phyloP scores from a whole-genome alignment of 2,113 vertebrate species.

The Dicerorhinus sumatrensis region DNA sequence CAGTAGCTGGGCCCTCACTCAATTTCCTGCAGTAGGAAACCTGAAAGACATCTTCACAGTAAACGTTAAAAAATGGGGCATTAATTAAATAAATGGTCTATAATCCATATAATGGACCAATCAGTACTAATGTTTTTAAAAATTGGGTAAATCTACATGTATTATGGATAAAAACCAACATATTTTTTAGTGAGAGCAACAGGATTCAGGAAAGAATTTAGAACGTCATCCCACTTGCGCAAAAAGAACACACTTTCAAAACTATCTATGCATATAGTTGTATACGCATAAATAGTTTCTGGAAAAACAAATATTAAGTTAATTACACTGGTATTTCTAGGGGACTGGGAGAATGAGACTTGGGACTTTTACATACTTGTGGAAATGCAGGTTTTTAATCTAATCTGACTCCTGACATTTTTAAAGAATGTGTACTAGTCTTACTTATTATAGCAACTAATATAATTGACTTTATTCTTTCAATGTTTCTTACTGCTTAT shows the following conservation, averaged over 20 bases:
- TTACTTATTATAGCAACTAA: background rate
- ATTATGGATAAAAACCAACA: background rate
- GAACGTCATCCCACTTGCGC: background rate
- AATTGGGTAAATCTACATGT: background rate
- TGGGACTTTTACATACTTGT: background rate
- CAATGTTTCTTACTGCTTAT: background rate
- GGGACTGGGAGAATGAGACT: background rate
- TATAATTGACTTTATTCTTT: background rate
- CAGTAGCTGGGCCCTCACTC: background rate
- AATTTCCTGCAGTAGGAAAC: background rate
- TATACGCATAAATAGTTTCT: background rate
- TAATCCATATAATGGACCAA: background rate
- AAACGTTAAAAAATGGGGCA: background rate
- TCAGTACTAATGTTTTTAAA: background rate
- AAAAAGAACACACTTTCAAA: background rate
- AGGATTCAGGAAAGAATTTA: background rate
- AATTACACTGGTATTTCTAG: background rate
- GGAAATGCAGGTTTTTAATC: background rate
- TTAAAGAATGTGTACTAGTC: background rate
- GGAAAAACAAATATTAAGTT: background rate
- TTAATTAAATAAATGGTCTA: background rate
- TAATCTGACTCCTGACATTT: background rate
- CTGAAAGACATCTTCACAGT: background rate
- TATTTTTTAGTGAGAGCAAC: background rate
- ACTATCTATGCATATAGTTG: background rate